Conservation (phyloP, 2,113 vertebrate species). For the Grallaria varia region DNA sequence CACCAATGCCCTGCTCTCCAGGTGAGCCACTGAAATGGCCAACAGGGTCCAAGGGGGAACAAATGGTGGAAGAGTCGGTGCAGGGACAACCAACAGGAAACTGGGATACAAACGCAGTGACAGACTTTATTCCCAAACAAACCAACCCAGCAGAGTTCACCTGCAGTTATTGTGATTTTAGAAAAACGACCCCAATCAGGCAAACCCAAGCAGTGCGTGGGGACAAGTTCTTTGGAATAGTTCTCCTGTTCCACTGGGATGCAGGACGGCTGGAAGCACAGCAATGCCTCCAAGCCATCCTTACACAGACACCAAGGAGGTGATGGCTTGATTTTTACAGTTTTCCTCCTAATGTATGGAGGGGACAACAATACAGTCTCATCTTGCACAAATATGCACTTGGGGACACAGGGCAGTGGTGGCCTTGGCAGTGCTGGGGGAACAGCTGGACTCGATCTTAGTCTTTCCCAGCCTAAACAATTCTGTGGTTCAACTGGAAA, state of each 20-base stretch:
- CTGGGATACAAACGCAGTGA: background rate
- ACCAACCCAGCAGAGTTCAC: fast-evolving
- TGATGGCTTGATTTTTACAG: background rate
- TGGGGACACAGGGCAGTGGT: background rate
- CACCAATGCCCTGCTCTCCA: background rate
- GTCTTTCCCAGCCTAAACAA: background rate
- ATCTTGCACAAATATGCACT: background rate
- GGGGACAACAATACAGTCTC: background rate
- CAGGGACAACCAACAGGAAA: background rate
- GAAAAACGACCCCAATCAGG: background rate
- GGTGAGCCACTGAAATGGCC: background rate
- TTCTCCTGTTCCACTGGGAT: background rate
- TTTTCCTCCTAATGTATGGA: background rate
- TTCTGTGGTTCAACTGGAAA: background rate
- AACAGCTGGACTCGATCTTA: fast-evolving
- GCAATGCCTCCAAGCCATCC: background rate
- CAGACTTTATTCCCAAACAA: background rate
- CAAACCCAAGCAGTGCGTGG: background rate
- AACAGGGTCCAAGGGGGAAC: background rate
- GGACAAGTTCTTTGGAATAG: background rate
- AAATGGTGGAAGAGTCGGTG: background rate
- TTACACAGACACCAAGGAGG: background rate
- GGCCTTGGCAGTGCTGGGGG: background rate
- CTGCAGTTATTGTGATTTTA: background rate
- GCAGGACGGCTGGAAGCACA: background rate